These are phyloP conservation scores for Alloscopus bannaensis DNA, from an alignment of 2,888 invertebrate species.

Conservation along the genomic window DNA sequence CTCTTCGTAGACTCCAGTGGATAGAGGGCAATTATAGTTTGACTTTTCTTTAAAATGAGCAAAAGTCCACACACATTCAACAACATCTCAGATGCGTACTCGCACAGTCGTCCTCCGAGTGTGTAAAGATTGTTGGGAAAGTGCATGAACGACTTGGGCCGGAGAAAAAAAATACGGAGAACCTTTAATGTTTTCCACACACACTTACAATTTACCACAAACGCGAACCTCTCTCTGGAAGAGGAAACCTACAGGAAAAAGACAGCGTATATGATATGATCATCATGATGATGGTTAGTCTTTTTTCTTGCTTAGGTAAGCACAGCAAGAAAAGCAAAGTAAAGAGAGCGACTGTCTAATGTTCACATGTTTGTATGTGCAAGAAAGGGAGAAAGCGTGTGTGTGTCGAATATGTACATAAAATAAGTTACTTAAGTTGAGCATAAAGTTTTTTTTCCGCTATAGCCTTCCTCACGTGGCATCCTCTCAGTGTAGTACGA, in stretches of 20 bases:
- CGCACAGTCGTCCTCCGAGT: no score
- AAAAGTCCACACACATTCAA: slow-evolving; percentile 5
- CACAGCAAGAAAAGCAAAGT: slow-evolving; percentile 47
- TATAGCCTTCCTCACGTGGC: no score
- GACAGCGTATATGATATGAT: no score
- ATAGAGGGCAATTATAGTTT: no score
- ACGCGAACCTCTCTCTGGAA: slow-evolving; percentile 10
- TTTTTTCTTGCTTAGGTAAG: slow-evolving; percentile 63
- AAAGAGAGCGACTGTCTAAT: no score
- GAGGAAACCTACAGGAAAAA: no score
- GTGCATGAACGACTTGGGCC: slow-evolving; percentile 2
- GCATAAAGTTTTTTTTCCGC: no score
- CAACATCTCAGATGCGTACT: not conserved
- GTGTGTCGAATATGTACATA: slow-evolving; percentile 11
- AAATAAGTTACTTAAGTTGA: slow-evolving; percentile 46
- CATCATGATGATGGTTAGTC: slow-evolving; percentile 50
- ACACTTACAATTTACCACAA: slow-evolving; percentile 42
- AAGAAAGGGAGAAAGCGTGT: slow-evolving; percentile 12
- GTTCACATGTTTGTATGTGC: slow-evolving; percentile 12
- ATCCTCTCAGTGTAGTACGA: no score
- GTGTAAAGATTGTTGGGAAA: slow-evolving; percentile 1
- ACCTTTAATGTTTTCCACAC: slow-evolving; percentile 61
- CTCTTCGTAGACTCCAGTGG: no score
- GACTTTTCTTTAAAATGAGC: no score
- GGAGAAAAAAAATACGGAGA: no score